Base-by-base conservation (phyloP, 2,797 vertebrate species). In the Eremophila alpestris region DNA sequence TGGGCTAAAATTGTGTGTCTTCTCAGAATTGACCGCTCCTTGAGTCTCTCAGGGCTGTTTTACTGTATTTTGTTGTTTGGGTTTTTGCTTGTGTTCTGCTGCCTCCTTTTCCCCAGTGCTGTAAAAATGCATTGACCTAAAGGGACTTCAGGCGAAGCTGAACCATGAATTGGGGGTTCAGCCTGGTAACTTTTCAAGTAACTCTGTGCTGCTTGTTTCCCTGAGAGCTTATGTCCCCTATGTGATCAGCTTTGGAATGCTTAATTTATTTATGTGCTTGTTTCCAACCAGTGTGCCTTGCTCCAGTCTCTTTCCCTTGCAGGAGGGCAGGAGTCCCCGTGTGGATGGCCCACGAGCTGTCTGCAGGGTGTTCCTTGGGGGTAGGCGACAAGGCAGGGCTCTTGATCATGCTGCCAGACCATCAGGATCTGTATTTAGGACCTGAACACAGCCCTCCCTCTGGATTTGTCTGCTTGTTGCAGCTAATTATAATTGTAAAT, bases 401-500 rank as follows among this genome's bases (percentile, higher is more conserved):
- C 73, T 30, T 29, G 43, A 86, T 45, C n/a, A 2, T 45, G 62
- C 84, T 92, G 74, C 86, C 93, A 95, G 83, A 81, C 81, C 74
- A 71, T 9, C 74, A 89, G 52, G 65, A 73, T 24, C 94, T 43
- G 65, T 85, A n/a, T 85, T 87, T 69, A 82, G 70, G 95, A 93
- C 93, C 59, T 77, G 54, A 94, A 77, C 4, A 5, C 78, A 89
- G 75, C 67, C 73, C 56, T 96, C 95, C 96, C 96, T 94, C 96
- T 95, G 92, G 96, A 89, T 88, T 95, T 96, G 69, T 87, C 91
- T 95, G 94, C 91, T 96, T 76, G 16, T 90, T 94, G 83, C 84
- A 96, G 89, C 96, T 97, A 85, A 97, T 97, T 97, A 95, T 92
- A 97, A 97, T 97, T 97, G 91, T 92, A 97, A 95, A 97, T 97